phyloP scores from a whole-genome alignment of 1,140 invertebrate genomes.

The Agrypnia vestita region DNA sequence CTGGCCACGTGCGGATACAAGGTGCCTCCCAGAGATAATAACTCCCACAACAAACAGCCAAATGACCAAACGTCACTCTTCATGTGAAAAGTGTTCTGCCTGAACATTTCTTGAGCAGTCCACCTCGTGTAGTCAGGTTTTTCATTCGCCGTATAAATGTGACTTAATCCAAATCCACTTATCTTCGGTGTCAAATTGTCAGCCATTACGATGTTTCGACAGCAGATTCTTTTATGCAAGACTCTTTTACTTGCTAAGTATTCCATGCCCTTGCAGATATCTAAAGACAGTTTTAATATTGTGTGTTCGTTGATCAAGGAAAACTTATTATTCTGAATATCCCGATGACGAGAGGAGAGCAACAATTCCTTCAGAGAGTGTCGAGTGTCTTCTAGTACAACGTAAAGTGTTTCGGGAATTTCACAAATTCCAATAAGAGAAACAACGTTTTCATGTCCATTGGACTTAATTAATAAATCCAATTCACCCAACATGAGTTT shows the following conservation, averaged over 20 bases:
- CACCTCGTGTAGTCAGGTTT: conserved; percentile 82
- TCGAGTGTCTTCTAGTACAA: conserved; percentile 80
- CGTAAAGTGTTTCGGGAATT: conserved; percentile 80
- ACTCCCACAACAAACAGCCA: conserved; percentile 88
- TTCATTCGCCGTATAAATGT: conserved; percentile 71
- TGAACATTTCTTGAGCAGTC: conserved; percentile 84
- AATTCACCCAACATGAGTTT: conserved; percentile 82
- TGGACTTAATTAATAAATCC: conserved; percentile 80
- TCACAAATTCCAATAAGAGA: conserved; percentile 86
- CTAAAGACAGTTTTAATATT: conserved; percentile 74
- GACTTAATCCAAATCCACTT: conserved; percentile 80
- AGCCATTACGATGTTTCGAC: conserved; percentile 80
- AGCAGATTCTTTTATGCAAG: conserved; percentile 81
- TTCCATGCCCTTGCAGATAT: conserved; percentile 79
- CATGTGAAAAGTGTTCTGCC: conserved; percentile 76
- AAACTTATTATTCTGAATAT: conserved; percentile 76
- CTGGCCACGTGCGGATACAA: conserved; percentile 81
- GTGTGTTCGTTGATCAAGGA: conserved; percentile 76
- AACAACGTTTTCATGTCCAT: conserved; percentile 81
- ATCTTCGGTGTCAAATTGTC: conserved; percentile 79
- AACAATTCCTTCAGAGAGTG: conserved; percentile 80
- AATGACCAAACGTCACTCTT: conserved; percentile 90
- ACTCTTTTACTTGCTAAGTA: conserved; percentile 77
- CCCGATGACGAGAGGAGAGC: conserved; percentile 76
- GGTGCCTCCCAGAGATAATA: conserved; percentile 86